Evolutionary conservation across 2,113 vertebrate species (phyloP).

Genomic region (Thunnus thynnus): DNA sequence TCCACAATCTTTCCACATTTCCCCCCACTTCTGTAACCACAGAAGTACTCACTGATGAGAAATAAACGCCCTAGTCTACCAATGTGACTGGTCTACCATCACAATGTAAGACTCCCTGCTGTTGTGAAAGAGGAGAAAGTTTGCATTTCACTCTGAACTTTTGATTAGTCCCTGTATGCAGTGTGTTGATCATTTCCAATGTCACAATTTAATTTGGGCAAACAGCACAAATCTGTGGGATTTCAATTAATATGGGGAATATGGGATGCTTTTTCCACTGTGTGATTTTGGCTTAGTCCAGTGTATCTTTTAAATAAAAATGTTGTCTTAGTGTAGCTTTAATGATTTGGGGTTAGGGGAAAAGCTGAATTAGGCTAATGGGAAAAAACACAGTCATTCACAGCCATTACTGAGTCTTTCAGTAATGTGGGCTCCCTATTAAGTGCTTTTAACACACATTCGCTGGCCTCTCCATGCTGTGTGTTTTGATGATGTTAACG

Average conservation of each 20-base stretch:
- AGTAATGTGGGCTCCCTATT: slow-evolving; percentile 67
- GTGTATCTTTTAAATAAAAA: not conserved
- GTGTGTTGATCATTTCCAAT: not conserved
- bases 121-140: not conserved
- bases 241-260: not conserved
- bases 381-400: slow-evolving; percentile 51
- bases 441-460: slow-evolving; percentile 75
- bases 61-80: too few species aligned
- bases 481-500: slow-evolving; percentile 78
- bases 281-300: not conserved
- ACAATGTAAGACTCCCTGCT: too few species aligned
- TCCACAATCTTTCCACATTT: too few species aligned
- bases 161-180: too few species aligned
- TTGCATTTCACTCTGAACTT: not conserved
- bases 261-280: not conserved
- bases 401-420: slow-evolving; percentile 63
- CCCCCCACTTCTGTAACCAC: too few species aligned
- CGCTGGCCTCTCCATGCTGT: slow-evolving; percentile 56
- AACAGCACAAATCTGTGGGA: slow-evolving; percentile 8
- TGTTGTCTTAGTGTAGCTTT: slow-evolving; percentile 30
- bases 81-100: too few species aligned
- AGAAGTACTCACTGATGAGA: too few species aligned
- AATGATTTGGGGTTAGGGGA: slow-evolving; percentile 31
- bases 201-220: not conserved
- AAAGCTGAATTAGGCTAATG: slow-evolving; percentile 63